Conservation (phyloP, 1,140 invertebrate genomes). For the Saccostrea glomerata region DNA sequence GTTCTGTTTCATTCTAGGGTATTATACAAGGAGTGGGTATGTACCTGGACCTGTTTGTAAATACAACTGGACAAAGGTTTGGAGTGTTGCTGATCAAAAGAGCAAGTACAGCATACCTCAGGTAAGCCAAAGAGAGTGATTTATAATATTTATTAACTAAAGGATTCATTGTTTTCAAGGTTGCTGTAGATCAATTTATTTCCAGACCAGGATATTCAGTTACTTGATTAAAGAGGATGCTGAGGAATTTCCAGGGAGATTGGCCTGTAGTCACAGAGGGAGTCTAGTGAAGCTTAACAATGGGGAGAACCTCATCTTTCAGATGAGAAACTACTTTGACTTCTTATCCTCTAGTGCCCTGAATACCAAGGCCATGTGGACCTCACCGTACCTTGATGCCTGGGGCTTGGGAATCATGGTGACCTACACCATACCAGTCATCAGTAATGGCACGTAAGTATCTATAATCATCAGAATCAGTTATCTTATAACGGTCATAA, state of each 20-base stretch:
- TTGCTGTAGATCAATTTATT: neutral
- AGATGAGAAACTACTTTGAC: constrained; percentile 80
- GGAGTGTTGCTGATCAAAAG: constrained; percentile 73
- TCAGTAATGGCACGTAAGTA: constrained; percentile 67
- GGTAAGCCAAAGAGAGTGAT: constrained; percentile 56
- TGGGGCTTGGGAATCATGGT: constrained; percentile 79
- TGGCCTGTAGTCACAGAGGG: constrained; percentile 77
- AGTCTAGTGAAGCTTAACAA: constrained; percentile 77
- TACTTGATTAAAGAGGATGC: constrained; percentile 80
- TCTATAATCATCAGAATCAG: neutral
- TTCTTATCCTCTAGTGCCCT: constrained; percentile 78
- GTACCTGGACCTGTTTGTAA: constrained; percentile 80
- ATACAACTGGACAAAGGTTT: constrained; percentile 80
- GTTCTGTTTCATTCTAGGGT: constrained; percentile 69
- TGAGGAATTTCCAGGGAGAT: constrained; percentile 78
- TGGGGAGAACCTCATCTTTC: constrained; percentile 79
- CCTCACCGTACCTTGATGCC: constrained; percentile 79
- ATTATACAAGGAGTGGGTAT: constrained; percentile 80
- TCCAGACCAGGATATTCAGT: constrained; percentile 79
- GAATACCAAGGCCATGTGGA: constrained; percentile 78
- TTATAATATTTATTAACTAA: neutral
- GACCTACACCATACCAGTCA: constrained; percentile 78
- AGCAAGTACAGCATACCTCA: constrained; percentile 69
- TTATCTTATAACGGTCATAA: no score
- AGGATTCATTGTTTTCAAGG: neutral